These are phyloP conservation scores for Mirounga angustirostris DNA, from an alignment of 2,113 vertebrate species.

Conservation along the genomic window DNA sequence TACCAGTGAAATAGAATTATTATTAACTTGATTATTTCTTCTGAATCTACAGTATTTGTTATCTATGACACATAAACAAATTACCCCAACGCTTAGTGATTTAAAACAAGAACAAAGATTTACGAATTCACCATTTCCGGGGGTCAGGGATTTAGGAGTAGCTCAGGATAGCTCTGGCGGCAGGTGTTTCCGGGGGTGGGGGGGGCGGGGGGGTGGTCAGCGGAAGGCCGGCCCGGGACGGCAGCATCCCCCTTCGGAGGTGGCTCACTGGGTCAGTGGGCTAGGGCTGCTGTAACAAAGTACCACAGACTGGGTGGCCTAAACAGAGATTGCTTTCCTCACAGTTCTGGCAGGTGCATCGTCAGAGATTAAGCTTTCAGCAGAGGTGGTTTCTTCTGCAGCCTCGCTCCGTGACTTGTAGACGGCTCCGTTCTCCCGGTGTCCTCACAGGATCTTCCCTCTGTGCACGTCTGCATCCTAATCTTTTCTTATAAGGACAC, in stretches of 20 bases:
- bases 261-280: background rate
- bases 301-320: background rate
- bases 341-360: background rate
- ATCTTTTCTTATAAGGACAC: background rate
- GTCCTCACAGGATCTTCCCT: background rate
- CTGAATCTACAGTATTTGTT: background rate
- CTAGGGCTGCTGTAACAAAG: fast-evolving
- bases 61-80: background rate
- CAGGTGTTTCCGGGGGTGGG: background rate
- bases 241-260: no score
- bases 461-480: background rate
- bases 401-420: background rate
- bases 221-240: background rate
- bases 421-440: background rate
- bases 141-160: background rate
- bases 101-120: background rate
- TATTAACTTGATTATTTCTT: background rate
- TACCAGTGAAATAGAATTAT: background rate
- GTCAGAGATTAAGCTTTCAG: background rate
- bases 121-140: background rate
- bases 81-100: background rate
- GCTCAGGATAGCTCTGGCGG: background rate
- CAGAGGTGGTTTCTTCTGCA: background rate
- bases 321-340: background rate
- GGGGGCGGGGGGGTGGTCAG: background rate